Conservation (phyloP, 2,888 invertebrate genomes). For the Gonocerus acuteangulatus region DNA sequence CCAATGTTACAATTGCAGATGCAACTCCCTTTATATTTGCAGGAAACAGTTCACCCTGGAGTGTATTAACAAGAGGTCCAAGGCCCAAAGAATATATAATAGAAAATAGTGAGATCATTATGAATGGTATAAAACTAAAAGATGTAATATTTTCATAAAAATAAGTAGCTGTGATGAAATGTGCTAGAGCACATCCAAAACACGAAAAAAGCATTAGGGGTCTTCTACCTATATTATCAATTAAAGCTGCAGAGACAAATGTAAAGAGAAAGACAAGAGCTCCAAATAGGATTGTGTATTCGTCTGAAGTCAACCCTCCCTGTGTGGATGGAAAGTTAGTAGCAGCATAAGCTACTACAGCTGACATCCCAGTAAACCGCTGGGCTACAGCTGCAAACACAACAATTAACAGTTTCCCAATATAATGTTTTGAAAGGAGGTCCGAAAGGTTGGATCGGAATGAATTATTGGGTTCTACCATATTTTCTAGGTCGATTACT, state of each 20-base stretch:
- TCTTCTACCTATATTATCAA: slow-evolving; percentile 36
- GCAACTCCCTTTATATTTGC: slow-evolving; percentile 35
- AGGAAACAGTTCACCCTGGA: slow-evolving; percentile 37
- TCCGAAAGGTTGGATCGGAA: slow-evolving; percentile 12
- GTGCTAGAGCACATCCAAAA: slow-evolving; percentile 32
- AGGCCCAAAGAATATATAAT: slow-evolving; percentile 36
- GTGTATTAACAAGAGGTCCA: slow-evolving; percentile 36
- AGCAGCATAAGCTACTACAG: slow-evolving; percentile 37
- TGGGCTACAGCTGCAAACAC: slow-evolving; percentile 34
- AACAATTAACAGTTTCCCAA: slow-evolving; percentile 34
- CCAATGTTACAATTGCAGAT: slow-evolving; percentile 34
- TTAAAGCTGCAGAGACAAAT: slow-evolving; percentile 34
- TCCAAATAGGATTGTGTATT: slow-evolving; percentile 38
- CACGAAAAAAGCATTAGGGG: slow-evolving; percentile 35
- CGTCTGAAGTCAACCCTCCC: slow-evolving; percentile 33
- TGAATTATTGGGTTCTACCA: not conserved
- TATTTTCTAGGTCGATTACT: slow-evolving; percentile 11
- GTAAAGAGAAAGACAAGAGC: slow-evolving; percentile 35
- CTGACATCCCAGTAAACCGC: slow-evolving; percentile 37
- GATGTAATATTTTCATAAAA: slow-evolving; percentile 19
- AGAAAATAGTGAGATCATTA: slow-evolving; percentile 34
- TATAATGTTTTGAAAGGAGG: slow-evolving; percentile 28
- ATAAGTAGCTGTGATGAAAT: slow-evolving; percentile 34
- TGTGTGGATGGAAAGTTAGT: slow-evolving; percentile 33
- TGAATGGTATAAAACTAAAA: slow-evolving; percentile 31